Conservation (phyloP, 2,888 invertebrate genomes). For the Phymatocera aterrima region DNA sequence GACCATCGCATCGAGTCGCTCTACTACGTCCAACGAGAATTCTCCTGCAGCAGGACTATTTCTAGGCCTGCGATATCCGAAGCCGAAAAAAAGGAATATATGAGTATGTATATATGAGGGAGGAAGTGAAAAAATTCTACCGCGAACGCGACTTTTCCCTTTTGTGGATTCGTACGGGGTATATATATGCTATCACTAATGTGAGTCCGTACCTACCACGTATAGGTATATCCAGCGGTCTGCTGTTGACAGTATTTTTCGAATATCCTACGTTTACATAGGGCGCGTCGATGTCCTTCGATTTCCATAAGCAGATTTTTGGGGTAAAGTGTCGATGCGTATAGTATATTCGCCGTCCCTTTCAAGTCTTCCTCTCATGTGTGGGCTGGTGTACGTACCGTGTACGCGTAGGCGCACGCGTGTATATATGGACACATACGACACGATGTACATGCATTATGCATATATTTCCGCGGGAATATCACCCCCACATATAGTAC, state of each 20-base stretch:
- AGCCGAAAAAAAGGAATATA: slow-evolving; percentile 14
- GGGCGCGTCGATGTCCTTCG: slow-evolving; percentile 31
- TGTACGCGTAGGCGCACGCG: neutral
- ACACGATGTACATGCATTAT: neutral
- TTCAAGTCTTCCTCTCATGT: neutral
- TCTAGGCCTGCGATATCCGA: slow-evolving; percentile 15
- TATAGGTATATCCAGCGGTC: slow-evolving; percentile 22
- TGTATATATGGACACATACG: neutral
- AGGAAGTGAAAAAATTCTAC: slow-evolving; percentile 9
- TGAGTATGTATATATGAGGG: too few species aligned
- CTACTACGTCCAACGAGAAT: slow-evolving; percentile 29
- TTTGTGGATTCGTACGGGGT: neutral
- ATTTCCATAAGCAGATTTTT: slow-evolving; percentile 41
- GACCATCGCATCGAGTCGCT: neutral
- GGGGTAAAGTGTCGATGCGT: slow-evolving; percentile 10
- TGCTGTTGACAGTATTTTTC: slow-evolving; percentile 38
- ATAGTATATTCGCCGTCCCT: slow-evolving; percentile 10
- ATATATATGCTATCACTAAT: neutral
- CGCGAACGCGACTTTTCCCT: slow-evolving; percentile 17
- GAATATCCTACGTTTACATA: slow-evolving; percentile 36
- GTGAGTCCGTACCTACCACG: neutral
- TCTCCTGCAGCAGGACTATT: slow-evolving; percentile 3
- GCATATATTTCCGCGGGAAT: neutral
- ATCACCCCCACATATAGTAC: too few species aligned
- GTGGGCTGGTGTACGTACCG: too few species aligned